phyloP scores from a whole-genome alignment of 2,797 vertebrate species.

The Lophotriccus pileatus region DNA sequence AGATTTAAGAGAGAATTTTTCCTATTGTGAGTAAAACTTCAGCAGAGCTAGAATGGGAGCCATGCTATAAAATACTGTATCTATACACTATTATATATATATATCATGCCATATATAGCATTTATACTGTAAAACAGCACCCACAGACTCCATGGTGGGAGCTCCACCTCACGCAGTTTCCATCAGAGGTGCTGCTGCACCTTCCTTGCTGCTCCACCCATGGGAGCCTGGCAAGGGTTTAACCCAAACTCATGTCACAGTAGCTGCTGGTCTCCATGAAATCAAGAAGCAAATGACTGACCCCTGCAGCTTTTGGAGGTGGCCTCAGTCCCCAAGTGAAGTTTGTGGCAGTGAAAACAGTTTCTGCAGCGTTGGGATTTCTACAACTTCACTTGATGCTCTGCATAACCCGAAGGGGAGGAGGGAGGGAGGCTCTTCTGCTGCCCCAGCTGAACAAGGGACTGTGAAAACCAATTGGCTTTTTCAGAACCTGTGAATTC shows the following conservation, averaged over 20 bases:
- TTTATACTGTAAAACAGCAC: rapidly evolving
- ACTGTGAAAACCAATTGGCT: background rate
- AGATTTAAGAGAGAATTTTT: background rate
- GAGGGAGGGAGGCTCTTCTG: background rate
- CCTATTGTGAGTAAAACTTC: background rate
- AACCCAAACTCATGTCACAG: background rate
- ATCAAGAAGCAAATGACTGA: conserved; percentile 49
- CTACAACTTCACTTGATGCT: background rate
- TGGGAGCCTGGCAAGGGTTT: background rate
- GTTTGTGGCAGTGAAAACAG: background rate
- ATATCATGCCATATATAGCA: rapidly evolving
- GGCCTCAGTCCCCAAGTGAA: background rate
- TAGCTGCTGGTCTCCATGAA: background rate
- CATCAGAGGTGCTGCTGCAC: background rate
- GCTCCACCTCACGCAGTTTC: rapidly evolving
- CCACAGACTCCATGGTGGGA: rapidly evolving
- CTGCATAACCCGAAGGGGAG: background rate
- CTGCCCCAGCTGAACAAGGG: background rate
- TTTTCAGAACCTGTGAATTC: background rate
- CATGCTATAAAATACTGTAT: rapidly evolving
- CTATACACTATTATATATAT: background rate
- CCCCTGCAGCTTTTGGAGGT: background rate
- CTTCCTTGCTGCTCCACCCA: background rate
- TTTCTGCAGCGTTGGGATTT: background rate
- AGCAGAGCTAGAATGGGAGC: background rate